phyloP scores from a whole-genome alignment of 2,113 vertebrate genomes.

The Scortum barcoo region DNA sequence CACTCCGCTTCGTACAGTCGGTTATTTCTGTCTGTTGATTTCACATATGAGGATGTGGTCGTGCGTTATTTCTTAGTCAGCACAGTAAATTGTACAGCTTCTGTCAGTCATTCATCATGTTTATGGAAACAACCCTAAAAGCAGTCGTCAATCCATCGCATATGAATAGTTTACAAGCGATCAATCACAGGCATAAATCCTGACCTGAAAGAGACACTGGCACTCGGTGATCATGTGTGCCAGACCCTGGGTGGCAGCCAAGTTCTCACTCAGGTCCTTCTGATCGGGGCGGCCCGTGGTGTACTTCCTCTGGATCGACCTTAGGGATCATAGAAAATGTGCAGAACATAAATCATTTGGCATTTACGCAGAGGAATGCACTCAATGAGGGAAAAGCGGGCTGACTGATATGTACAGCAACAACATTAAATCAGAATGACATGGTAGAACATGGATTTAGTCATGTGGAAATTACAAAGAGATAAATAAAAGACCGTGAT shows the following conservation, averaged over 20 bases:
- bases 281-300: constrained; percentile 95
- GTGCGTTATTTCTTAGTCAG: background rate
- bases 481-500: background rate
- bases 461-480: background rate
- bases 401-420: background rate
- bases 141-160: background rate
- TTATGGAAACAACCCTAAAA: background rate
- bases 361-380: background rate
- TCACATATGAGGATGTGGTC: background rate
- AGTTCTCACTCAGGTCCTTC: constrained; percentile 96
- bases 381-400: background rate
- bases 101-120: background rate
- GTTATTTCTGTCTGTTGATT: constrained; percentile 23
- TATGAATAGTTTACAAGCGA: background rate
- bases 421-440: background rate
- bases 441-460: background rate
- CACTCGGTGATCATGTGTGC: constrained; percentile 97
- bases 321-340: constrained; percentile 70
- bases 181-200: constrained; percentile 13
- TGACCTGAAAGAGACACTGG: constrained; percentile 93
- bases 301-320: constrained; percentile 97
- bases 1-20: background rate
- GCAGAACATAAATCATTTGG: background rate
- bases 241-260: constrained; percentile 96
- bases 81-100: background rate